These are phyloP conservation scores for Lithobius niger DNA, from an alignment of 1,140 invertebrate genomes.

Conservation along the genomic window DNA sequence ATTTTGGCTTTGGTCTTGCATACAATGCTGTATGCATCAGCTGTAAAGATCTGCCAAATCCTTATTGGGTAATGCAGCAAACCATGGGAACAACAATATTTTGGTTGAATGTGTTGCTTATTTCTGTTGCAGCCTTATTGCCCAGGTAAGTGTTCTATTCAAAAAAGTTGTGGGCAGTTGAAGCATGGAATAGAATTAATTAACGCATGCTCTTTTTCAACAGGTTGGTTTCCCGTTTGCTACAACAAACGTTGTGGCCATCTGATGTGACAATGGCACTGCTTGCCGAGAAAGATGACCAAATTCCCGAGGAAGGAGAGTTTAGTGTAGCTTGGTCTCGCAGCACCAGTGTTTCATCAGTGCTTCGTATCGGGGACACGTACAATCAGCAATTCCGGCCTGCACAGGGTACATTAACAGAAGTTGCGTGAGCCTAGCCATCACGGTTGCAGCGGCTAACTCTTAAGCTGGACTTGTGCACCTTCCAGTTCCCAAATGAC, in stretches of 20 bases:
- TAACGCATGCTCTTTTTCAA: not conserved
- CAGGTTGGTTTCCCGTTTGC: slow-evolving; percentile 1
- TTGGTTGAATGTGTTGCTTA: slow-evolving; percentile 64
- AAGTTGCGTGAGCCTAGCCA: no score
- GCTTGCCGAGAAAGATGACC: not conserved
- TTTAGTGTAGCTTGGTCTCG: slow-evolving; percentile 10
- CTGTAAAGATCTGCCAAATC: slow-evolving; percentile 60
- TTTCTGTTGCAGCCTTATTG: slow-evolving; percentile 59
- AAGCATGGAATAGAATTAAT: no score
- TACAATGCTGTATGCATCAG: slow-evolving; percentile 66
- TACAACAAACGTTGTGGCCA: slow-evolving; percentile 2
- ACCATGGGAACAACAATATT: slow-evolving; percentile 56
- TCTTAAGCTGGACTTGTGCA: no score
- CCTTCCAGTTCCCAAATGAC: no score
- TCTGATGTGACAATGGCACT: slow-evolving; percentile 1
- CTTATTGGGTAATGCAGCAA: slow-evolving; percentile 72
- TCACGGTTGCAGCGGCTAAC: no score
- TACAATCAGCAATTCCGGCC: not conserved
- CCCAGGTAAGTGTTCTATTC: slow-evolving; percentile 53
- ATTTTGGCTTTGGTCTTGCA: slow-evolving; percentile 68
- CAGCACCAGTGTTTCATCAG: slow-evolving; percentile 1
- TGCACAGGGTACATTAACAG: not conserved
- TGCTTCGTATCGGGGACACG: not conserved
- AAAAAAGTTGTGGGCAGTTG: no score
- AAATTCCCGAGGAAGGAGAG: not conserved